A percentile compares a stretch with the other conserved stretches of the same genome.
phyloP scores from a whole-genome alignment of 2,113 vertebrate species.

The Nothoprocta perdicaria region DNA sequence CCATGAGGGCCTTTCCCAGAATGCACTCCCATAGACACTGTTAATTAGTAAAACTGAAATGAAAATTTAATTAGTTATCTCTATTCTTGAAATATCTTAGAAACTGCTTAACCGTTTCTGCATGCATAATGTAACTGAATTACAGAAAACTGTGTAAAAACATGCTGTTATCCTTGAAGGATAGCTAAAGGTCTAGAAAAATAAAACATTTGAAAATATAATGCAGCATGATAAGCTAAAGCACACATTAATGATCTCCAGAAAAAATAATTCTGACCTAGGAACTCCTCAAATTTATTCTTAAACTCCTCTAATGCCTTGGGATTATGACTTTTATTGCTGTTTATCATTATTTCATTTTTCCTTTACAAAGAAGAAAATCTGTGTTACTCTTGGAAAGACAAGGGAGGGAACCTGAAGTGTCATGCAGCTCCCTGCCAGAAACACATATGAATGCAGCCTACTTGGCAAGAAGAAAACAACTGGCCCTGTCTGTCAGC shows the following conservation, averaged over 20 bases:
- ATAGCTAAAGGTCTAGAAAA: conserved; percentile 9
- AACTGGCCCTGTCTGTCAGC: conserved; percentile 31
- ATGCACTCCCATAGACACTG: neutral
- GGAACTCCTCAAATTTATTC: neutral
- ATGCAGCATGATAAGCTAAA: neutral
- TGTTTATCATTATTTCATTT: conserved; percentile 62
- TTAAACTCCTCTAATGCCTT: neutral
- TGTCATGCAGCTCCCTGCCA: conserved; percentile 58
- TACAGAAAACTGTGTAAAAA: neutral
- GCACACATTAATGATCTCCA: neutral
- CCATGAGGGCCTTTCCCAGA: neutral
- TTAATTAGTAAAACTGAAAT: neutral
- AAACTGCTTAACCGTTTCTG: neutral
- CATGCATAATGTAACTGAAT: neutral
- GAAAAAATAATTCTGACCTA: neutral
- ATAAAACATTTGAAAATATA: conserved; percentile 29
- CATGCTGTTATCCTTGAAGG: neutral
- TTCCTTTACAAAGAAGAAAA: conserved; percentile 57
- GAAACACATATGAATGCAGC: conserved; percentile 53
- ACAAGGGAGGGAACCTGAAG: conserved; percentile 43
- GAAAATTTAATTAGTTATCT: neutral
- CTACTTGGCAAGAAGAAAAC: conserved; percentile 38
- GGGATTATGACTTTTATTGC: conserved; percentile 5
- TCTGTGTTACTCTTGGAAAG: conserved; percentile 63
- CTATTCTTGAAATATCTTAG: neutral